phyloP scores from a whole-genome alignment of 2,888 invertebrate genomes.

The Teinopalpus imperialis region DNA sequence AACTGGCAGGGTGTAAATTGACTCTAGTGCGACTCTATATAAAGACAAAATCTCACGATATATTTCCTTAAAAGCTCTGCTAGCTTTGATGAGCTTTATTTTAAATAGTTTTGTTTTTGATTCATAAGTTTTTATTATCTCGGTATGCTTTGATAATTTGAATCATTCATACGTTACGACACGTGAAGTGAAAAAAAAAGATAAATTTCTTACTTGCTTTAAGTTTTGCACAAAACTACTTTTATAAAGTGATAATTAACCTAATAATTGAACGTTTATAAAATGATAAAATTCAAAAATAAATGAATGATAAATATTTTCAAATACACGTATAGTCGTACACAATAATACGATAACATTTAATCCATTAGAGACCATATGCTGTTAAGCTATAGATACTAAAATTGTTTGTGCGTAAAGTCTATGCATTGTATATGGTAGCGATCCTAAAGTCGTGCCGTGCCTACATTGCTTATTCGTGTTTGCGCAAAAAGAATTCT shows the following conservation, averaged over 20 bases:
- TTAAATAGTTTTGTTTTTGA: too few relatives aligned
- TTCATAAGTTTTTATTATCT: constrained; percentile 17
- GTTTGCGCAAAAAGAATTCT: constrained; percentile 26
- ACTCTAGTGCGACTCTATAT: too few relatives aligned
- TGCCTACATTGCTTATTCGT: constrained; percentile 15
- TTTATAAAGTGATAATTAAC: too few relatives aligned
- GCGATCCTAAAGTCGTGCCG: constrained; percentile 12
- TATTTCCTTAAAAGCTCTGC: too few relatives aligned
- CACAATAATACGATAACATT: background rate
- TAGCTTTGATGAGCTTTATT: too few relatives aligned
- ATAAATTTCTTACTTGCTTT: background rate
- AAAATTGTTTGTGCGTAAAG: constrained; percentile 1
- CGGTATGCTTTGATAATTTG: constrained; percentile 7
- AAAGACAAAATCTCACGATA: too few relatives aligned
- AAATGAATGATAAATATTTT: background rate
- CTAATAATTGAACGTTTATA: too few relatives aligned
- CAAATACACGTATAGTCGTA: background rate
- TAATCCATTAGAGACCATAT: background rate
- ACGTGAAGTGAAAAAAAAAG: constrained; percentile 1
- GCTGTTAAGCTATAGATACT: background rate
- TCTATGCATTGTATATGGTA: constrained; percentile 21
- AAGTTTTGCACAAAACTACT: background rate
- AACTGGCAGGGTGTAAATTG: too few relatives aligned
- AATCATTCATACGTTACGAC: constrained; percentile 1
- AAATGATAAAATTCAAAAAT: too few relatives aligned